Base-by-base conservation (phyloP, 2,797 vertebrate species). In the Crenuchus spilurus region DNA sequence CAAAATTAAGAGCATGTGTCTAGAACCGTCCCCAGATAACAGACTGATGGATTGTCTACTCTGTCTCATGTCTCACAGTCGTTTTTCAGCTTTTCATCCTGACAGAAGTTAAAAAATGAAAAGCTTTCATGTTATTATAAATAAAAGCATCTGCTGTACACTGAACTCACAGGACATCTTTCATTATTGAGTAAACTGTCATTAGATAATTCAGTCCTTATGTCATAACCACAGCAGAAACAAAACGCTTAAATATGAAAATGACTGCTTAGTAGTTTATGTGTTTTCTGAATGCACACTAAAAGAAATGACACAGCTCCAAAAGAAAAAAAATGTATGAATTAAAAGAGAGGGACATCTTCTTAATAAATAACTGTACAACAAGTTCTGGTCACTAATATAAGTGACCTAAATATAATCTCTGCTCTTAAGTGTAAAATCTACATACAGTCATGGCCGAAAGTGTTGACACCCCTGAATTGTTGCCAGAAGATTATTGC, bases 111-210 rank as follows among this genome's bases (percentile, higher is more conserved):
- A 61, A 26, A 14, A 14, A 46, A 4, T 44, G 28, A 64, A 33
- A 16, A 62, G 30, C 52, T 73, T 64, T 69, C 42, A 39, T 48
- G 28, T 46, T 66, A 64, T 52, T 55, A 42, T 14, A 33, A 2
- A 39, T 26, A 20, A 68, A 64, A 31, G 16, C 31, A 41, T 71
- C 18, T 39, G 35, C 42, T 22, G 51, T 13, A 64, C 30, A n/a
- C 6, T 44, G 22, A 52, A 44, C 11, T 20, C 18, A 65, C 26
- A 42, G 58, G 65, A 52, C 33, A 60, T n/a, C 26, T 9, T 2
- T 51, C 35, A 72, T 28, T 22, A 35, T 4, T 51, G 49, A 33
- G 11, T 18, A 18, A 10, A 70, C 28, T 70, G 24, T 63, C 66
- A 54, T 18, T 48, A 57, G 44, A 60, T 66, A 66, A 67, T 72